Conservation (phyloP, 2,888 invertebrate species). For the Nycteola revayana region DNA sequence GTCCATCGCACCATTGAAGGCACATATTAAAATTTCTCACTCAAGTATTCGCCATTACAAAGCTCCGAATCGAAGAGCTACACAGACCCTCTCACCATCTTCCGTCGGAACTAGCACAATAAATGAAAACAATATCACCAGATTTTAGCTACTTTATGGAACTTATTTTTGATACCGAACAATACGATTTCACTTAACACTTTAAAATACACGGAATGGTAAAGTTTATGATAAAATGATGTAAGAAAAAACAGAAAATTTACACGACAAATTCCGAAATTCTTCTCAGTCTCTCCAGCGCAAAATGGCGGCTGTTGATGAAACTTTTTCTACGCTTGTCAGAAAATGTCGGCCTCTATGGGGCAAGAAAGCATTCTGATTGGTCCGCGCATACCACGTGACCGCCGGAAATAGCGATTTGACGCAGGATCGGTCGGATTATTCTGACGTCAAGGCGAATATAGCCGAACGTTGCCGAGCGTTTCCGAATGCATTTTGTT, state of each 20-base stretch:
- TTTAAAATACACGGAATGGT: slow-evolving; percentile 83
- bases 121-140: slow-evolving; percentile 86
- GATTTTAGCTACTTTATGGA: slow-evolving; percentile 75
- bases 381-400: slow-evolving; percentile 74
- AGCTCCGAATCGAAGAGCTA: slow-evolving; percentile 86
- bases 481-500: slow-evolving; percentile 45
- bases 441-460: slow-evolving; percentile 75
- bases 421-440: slow-evolving; percentile 70
- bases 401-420: slow-evolving; percentile 73
- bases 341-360: slow-evolving; percentile 85
- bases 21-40: slow-evolving; percentile 87
- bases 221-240: slow-evolving; percentile 80
- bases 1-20: slow-evolving; percentile 88
- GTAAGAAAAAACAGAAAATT: slow-evolving; percentile 84
- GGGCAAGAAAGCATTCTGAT: slow-evolving; percentile 58
- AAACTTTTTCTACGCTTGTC: slow-evolving; percentile 98
- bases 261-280: slow-evolving; percentile 88
- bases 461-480: slow-evolving; percentile 57
- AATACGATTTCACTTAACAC: slow-evolving; percentile 80
- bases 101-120: slow-evolving; percentile 87
- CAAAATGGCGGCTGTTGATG: slow-evolving; percentile 98
- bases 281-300: slow-evolving; percentile 89
- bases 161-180: slow-evolving; percentile 72
- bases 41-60: slow-evolving; percentile 92
- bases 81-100: slow-evolving; percentile 89